These are phyloP conservation scores for Chiloscyllium plagiosum DNA, from an alignment of 2,113 vertebrate genomes.

Conservation along the genomic window DNA sequence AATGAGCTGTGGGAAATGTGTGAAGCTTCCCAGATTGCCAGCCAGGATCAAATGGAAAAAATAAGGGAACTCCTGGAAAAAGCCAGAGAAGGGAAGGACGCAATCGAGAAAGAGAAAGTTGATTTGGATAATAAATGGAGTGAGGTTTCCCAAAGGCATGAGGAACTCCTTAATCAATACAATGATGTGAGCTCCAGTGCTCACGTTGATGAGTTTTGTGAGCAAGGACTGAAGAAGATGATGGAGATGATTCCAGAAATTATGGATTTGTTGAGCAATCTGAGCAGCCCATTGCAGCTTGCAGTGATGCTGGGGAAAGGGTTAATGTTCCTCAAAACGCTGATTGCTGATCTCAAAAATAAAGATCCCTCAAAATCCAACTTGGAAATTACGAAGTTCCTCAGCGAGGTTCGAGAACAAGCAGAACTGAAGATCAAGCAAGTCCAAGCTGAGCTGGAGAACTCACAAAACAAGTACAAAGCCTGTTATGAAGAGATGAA, in stretches of 20 bases:
- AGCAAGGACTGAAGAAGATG: not conserved
- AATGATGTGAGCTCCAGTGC: not conserved
- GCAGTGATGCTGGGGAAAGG: conserved; percentile 37
- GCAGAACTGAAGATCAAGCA: conserved; percentile 37
- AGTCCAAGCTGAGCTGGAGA: conserved; percentile 39
- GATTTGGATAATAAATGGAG: not conserved
- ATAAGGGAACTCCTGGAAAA: not conserved
- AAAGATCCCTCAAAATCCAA: not conserved
- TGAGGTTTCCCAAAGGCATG: not conserved
- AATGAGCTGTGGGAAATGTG: not conserved
- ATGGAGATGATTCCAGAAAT: not conserved
- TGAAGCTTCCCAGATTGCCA: not conserved
- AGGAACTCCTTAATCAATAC: not conserved
- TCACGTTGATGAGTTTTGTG: not conserved
- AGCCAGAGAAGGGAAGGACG: not conserved
- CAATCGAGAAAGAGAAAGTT: too few relatives aligned
- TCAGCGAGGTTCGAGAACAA: not conserved
- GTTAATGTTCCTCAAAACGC: not conserved
- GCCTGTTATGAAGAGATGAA: conserved; percentile 42
- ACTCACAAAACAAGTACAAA: conserved; percentile 38
- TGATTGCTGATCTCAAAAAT: not conserved
- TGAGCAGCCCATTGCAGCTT: not conserved
- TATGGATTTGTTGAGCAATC: too few relatives aligned
- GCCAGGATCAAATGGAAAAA: not conserved
- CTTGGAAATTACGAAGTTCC: not conserved